Conservation (phyloP, 2,797 vertebrate genomes). For the Acomys russatus region DNA sequence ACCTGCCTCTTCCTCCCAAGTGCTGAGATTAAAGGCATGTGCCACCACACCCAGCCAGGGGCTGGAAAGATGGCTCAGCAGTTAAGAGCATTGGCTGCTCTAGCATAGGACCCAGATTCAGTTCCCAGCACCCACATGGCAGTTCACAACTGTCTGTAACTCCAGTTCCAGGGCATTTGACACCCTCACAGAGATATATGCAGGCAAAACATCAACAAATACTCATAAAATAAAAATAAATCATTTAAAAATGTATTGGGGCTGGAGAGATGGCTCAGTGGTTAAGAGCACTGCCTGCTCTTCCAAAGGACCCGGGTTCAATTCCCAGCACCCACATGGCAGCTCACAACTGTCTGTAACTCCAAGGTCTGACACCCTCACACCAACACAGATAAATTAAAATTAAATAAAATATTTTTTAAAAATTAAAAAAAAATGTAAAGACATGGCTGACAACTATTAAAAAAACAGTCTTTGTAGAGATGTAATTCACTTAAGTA, state of each 20-base stretch:
- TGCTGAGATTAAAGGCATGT: too few relatives aligned
- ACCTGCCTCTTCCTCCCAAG: too few relatives aligned
- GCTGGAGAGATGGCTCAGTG: too few relatives aligned
- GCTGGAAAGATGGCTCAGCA: neutral
- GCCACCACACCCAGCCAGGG: too few relatives aligned
- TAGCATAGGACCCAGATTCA: neutral
- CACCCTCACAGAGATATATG: neutral
- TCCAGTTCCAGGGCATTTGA: neutral
- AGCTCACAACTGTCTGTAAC: too few relatives aligned
- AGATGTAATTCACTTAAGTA: neutral
- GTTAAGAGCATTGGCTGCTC: neutral
- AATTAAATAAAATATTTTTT: too few relatives aligned
- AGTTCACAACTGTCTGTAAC: neutral
- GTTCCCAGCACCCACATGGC: neutral
- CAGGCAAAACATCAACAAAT: neutral
- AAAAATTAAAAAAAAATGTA: neutral
- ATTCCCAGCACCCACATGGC: too few relatives aligned
- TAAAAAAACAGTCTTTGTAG: neutral
- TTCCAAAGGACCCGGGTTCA: too few relatives aligned
- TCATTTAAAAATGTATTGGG: neutral
- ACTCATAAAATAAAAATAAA: neutral
- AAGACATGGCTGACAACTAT: neutral
- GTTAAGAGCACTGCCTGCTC: too few relatives aligned
- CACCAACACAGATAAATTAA: too few relatives aligned
- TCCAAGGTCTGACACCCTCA: too few relatives aligned